Evolutionary conservation across 2,888 invertebrate genomes (phyloP).

Genomic region (Mythimna lalbum): DNA sequence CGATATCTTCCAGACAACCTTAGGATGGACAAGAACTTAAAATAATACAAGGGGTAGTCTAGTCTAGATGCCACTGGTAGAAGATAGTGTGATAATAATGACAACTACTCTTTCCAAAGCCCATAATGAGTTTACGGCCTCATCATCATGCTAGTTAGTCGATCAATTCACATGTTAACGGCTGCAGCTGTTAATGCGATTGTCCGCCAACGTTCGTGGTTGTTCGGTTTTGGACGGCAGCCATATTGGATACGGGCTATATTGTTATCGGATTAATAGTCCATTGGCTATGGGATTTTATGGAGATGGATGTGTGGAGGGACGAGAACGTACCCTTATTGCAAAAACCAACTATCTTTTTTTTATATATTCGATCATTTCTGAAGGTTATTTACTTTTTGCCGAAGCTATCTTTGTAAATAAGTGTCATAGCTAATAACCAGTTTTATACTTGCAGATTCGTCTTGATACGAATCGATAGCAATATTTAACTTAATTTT

Average conservation of each 20-base stretch:
- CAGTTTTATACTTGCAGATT: too few species aligned
- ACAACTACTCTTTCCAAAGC: not conserved
- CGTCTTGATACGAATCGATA: too few species aligned
- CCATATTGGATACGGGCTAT: slow-evolving; percentile 79
- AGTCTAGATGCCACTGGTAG: not conserved
- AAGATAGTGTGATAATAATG: not conserved
- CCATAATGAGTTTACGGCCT: not conserved
- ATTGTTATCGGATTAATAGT: slow-evolving; percentile 79
- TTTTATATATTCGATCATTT: too few species aligned
- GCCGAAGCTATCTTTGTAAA: too few species aligned
- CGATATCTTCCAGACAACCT: too few species aligned
- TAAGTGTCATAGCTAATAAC: too few species aligned
- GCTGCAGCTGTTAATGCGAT: slow-evolving; percentile 66
- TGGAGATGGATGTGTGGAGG: not conserved
- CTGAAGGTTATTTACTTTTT: too few species aligned
- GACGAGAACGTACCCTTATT: too few species aligned
- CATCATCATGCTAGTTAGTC: slow-evolving; percentile 13
- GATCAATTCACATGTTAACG: slow-evolving; percentile 40
- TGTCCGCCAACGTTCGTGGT: slow-evolving; percentile 60
- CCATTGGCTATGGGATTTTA: slow-evolving; percentile 71
- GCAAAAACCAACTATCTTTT: too few species aligned
- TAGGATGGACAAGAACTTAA: too few species aligned
- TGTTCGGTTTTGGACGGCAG: slow-evolving; percentile 70
- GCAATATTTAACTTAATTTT: too few species aligned
- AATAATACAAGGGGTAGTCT: too few species aligned